phyloP scores from a whole-genome alignment of 2,888 invertebrate species.

The Dorcus hopei region DNA sequence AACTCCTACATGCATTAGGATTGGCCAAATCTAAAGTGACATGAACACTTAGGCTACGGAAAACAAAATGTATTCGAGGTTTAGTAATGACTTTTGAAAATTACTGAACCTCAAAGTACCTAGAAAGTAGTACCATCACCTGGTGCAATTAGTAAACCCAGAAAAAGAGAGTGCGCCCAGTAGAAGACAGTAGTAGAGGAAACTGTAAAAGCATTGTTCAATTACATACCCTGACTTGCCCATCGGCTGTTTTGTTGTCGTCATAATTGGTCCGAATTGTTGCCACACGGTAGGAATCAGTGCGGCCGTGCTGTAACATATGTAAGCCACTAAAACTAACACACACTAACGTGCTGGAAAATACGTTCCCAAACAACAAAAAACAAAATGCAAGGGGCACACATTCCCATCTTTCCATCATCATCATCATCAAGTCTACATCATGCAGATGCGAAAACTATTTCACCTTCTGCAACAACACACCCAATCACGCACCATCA shows the following conservation, averaged over 20 bases:
- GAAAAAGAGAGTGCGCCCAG: conserved; percentile 10
- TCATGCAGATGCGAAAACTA: no score
- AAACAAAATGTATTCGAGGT: no score
- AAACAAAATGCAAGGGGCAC: background rate
- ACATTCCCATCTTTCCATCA: no score
- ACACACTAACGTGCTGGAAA: conserved; percentile 15
- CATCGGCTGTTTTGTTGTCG: conserved; percentile 94
- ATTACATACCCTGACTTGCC: conserved; percentile 78
- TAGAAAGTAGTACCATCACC: background rate
- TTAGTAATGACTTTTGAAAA: no score
- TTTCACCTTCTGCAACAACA: no score
- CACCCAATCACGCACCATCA: no score
- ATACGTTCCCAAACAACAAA: background rate
- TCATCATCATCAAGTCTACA: no score
- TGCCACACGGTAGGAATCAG: conserved; percentile 97
- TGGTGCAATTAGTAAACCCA: conserved; percentile 1
- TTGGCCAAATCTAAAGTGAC: no score
- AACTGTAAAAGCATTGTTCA: conserved; percentile 10
- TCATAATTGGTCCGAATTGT: conserved; percentile 88
- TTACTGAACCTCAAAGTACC: no score
- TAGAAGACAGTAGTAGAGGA: conserved; percentile 11
- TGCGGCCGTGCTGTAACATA: conserved; percentile 77
- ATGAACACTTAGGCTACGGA: no score
- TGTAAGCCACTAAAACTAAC: conserved; percentile 7
- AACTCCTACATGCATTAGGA: no score